Percentiles rank a stretch among this genome's conserved stretches.
Evolutionary conservation across 2,113 vertebrate genomes (phyloP).

Genomic region (Puntigrus tetrazona): DNA sequence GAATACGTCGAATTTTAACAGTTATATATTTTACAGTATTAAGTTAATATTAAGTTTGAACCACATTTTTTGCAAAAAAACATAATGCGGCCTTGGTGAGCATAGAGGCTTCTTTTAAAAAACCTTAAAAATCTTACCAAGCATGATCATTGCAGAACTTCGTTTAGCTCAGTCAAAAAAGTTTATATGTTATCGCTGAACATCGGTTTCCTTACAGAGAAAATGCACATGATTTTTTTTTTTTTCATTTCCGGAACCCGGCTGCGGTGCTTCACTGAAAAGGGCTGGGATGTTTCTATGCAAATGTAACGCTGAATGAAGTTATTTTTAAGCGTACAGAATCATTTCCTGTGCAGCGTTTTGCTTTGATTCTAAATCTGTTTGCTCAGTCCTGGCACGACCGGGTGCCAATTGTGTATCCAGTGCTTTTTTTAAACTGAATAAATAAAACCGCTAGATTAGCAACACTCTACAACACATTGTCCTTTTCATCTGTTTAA

Average conservation of each 20-base stretch:
- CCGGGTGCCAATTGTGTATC: constrained; percentile 25
- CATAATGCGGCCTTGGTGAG: not conserved
- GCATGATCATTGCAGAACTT: not conserved
- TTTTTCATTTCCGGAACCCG: not conserved
- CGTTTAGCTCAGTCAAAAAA: not conserved
- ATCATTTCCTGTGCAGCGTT: constrained; percentile 22
- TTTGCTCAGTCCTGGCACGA: constrained; percentile 25
- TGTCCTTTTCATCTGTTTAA: constrained; percentile 58
- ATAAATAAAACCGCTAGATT: constrained; percentile 45
- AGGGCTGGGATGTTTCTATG: not conserved
- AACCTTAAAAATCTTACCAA: not conserved
- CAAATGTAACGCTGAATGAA: constrained; percentile 7
- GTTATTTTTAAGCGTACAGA: constrained; percentile 22
- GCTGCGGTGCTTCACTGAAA: not conserved
- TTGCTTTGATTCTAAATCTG: constrained; percentile 24
- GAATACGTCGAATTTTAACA: not conserved
- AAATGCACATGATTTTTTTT: not conserved
- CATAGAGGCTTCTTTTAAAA: not conserved
- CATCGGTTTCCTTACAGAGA: not conserved
- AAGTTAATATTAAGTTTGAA: too few relatives aligned
- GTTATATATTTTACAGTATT: not conserved
- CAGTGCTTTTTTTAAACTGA: constrained; percentile 25
- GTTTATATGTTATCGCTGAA: not conserved
- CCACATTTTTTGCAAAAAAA: not conserved
- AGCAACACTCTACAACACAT: constrained; percentile 37